Conservation (phyloP, 2,797 vertebrate species). For the Hybognathus amarus region DNA sequence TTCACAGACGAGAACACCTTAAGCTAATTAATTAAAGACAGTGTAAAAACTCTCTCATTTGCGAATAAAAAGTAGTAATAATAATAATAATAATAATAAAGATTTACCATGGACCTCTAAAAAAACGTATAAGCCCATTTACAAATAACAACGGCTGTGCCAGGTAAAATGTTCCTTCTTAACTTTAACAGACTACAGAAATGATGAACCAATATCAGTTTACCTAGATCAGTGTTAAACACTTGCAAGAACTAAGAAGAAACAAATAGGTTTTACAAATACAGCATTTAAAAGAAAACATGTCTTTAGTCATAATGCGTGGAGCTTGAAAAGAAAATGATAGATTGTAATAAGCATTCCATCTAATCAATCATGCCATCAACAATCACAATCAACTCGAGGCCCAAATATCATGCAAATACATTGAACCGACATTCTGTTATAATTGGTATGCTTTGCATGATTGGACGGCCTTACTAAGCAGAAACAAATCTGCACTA, state of each 20-base stretch:
- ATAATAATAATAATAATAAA: no score
- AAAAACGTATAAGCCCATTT: background rate
- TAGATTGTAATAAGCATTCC: background rate
- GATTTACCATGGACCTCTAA: background rate
- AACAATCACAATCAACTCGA: background rate
- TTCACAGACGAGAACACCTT: background rate
- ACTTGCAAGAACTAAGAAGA: background rate
- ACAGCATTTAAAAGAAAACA: background rate
- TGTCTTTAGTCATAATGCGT: background rate
- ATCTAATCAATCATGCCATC: background rate
- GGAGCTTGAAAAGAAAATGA: background rate
- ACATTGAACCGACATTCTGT: background rate
- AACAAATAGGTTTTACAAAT: background rate
- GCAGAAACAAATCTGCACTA: background rate
- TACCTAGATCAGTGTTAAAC: background rate
- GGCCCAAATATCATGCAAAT: background rate
- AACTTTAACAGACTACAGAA: background rate
- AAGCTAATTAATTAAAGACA: background rate
- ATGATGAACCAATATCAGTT: background rate
- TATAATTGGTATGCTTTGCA: background rate
- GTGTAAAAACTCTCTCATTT: conserved; percentile 3
- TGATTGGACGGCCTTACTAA: background rate
- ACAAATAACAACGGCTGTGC: background rate
- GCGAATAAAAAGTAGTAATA: background rate
- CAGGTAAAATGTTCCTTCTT: background rate